Base-by-base conservation (phyloP, 2,113 vertebrate genomes). In the Ptyas mucosa region DNA sequence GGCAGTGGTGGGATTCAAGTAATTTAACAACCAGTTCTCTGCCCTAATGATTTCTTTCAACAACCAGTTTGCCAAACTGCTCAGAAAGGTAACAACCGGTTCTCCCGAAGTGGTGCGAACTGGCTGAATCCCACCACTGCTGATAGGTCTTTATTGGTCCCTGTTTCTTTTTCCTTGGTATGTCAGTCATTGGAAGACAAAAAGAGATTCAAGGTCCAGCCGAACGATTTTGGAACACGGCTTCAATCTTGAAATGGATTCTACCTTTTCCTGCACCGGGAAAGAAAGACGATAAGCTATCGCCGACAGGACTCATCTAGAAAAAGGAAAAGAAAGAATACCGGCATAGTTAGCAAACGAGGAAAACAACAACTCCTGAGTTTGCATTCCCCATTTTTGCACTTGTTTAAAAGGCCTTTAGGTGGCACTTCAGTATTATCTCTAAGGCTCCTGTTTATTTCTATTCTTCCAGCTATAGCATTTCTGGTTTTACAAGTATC, bases 251-350 rank as follows among this genome's bases (percentile, higher is more conserved):
- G 39, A 24, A 11, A 21, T 81, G 3, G 69, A 34, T 64, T 46
- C 20, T 21, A 85, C 9, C 54, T 34, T 89, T 26, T 21, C 39
- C 87, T 14, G 24, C 1, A 20, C 51, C 8, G 11, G 87, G 69
- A 55, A 64, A 4, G 85, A 29, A 53, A 85, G 29, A 86, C 34
- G n/a, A 81, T 81, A 52, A 26, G 95, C 97, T 97, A 97, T 94
- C 97, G 96, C 52, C 97, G 95, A 94, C 97, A 97, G 90, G 97
- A 97, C 91, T 97, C 97, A 90, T 97, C 97, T 97, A 95, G n/a
- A 54, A 89, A 24, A 21, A 24, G 34, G 54, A 24, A 93, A 58
- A 93, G n/a, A 21, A 51, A 29, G 57, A 52, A 90, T 15, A 88
- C 5, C 24, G 2, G n/a, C 69, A 8, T 29, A 11, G 53, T 93